phyloP scores from a whole-genome alignment of 2,113 vertebrate species.

The Eira barbara region DNA sequence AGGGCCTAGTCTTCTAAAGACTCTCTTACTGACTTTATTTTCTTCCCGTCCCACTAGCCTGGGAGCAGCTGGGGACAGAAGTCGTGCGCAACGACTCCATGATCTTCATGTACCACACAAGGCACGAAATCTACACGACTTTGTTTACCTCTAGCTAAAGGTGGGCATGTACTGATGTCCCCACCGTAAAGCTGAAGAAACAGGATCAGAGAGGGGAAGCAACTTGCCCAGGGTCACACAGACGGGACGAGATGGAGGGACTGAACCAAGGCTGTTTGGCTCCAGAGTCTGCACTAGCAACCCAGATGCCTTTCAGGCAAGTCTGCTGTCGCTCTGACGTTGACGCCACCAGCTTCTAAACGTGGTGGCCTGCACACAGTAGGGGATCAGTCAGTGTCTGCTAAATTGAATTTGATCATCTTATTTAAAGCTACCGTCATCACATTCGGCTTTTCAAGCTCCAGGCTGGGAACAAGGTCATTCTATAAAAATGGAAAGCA shows the following conservation, averaged over 20 bases:
- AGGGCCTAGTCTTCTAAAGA: neutral
- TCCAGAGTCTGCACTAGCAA: neutral
- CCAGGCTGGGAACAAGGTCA: conserved; percentile 36
- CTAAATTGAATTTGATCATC: neutral
- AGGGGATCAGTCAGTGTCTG: neutral
- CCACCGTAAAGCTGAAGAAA: neutral
- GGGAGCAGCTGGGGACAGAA: neutral
- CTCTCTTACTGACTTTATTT: neutral
- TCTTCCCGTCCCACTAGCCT: neutral
- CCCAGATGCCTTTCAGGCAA: rapidly evolving
- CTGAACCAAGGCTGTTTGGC: neutral
- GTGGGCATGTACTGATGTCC: rapidly evolving
- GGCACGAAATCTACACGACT: rapidly evolving
- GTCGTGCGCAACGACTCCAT: rapidly evolving
- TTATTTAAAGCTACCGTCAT: conserved; percentile 28
- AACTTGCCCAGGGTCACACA: neutral
- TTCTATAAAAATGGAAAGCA: conserved; percentile 65
- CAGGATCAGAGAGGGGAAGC: neutral
- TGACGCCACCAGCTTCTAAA: neutral
- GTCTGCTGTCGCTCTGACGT: neutral
- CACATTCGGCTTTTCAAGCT: neutral
- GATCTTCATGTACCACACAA: neutral
- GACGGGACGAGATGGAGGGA: neutral
- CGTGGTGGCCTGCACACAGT: neutral
- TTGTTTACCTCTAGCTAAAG: neutral